phyloP scores from a whole-genome alignment of 2,113 vertebrate genomes.

The rabbit (Oryctolagus cuniculus) region DNA sequence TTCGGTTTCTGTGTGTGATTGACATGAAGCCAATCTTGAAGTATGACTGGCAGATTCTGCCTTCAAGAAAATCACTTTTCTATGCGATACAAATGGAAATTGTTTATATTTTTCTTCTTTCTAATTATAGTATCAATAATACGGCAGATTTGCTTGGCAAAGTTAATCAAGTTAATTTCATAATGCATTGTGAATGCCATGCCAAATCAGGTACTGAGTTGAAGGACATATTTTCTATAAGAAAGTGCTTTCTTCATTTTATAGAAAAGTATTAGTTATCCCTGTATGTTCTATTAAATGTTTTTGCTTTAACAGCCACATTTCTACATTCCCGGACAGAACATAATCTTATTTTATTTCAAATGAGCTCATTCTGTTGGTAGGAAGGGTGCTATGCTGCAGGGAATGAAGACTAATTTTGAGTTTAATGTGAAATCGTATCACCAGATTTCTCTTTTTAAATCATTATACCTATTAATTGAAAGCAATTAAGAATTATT shows the following conservation, averaged over 20 bases:
- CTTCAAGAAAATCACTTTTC: slow-evolving; percentile 73
- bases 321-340: neutral
- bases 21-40: slow-evolving; percentile 69
- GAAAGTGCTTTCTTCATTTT: neutral
- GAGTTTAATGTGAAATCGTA: neutral
- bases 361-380: neutral
- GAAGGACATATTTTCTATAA: slow-evolving; percentile 3
- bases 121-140: slow-evolving; percentile 5
- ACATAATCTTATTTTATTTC: slow-evolving; percentile 47
- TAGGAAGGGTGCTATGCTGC: rapidly evolving
- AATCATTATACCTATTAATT: neutral
- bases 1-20: slow-evolving; percentile 68
- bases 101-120: slow-evolving; percentile 51
- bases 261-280: neutral
- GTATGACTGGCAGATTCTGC: slow-evolving; percentile 63
- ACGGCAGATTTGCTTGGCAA: neutral
- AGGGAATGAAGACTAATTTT: neutral
- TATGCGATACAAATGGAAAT: slow-evolving; percentile 71
- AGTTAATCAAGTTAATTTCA: slow-evolving; percentile 45
- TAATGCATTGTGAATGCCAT: slow-evolving; percentile 55
- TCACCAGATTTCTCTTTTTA: neutral
- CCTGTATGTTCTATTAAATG: neutral
- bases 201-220: neutral
- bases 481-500: neutral
- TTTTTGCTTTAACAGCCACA: slow-evolving; percentile 15